Evolutionary conservation across 2,113 vertebrate genomes (phyloP), one percentile per base, ranked within the genome.

Genomic region (Chitala chitala): DNA sequence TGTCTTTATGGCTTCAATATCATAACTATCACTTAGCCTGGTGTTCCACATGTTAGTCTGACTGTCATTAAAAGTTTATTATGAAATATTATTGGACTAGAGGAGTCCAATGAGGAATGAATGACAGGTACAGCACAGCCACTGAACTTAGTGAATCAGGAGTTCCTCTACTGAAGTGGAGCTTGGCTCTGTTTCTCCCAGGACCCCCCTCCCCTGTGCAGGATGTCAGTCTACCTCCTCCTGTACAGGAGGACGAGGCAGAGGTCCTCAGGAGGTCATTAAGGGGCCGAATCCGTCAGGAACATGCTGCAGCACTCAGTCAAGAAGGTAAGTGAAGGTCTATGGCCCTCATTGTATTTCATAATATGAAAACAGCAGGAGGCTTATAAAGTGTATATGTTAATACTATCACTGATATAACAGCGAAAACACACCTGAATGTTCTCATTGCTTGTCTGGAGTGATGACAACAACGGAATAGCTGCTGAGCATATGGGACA

Each of bases 311-410:
- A 36, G 93, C 92, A 0, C 83, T 96, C 54, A 83, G 87, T 33
- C 82, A 89, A 5, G 95, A 98, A 80, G 94, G 96, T 98, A 90
- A 17, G 38, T 24, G 51, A n/a, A n/a, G 7, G 17, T 10, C n/a
- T 2, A 15, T 15, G 15, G 42, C n/a, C n/a, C n/a, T n/a, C n/a
- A n/a, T n/a, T n/a, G n/a, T n/a, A n/a, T n/a, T n/a, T n/a, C n/a
- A n/a, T n/a, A n/a, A n/a, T n/a, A n/a, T n/a, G n/a, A n/a, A n/a
- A n/a, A n/a, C n/a, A n/a, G n/a, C n/a, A n/a, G n/a, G n/a, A n/a
- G n/a, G n/a, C n/a, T n/a, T n/a, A n/a, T n/a, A n/a, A n/a, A n/a
- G n/a, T n/a, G n/a, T n/a, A n/a, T n/a, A n/a, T n/a, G n/a, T n/a
- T n/a, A n/a, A n/a, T n/a, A n/a, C n/a, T n/a, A n/a, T n/a, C n/a